Evolutionary conservation across 2,797 vertebrate genomes (phyloP), one percentile per base, ranked within the genome.

Genomic region (Mus minutoides): DNA sequence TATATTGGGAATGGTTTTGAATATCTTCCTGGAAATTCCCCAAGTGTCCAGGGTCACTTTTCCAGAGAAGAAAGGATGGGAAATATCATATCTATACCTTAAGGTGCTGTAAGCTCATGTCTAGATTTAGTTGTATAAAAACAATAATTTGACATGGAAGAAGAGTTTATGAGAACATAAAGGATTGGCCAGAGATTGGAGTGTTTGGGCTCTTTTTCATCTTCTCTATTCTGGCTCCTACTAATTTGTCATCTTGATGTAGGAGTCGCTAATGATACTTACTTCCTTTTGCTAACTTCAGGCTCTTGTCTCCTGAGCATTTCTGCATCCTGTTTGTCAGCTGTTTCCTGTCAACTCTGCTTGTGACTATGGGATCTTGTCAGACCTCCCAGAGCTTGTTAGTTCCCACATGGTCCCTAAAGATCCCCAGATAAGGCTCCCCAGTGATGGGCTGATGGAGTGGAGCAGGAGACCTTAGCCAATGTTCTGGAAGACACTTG

Each of bases 351-450:
- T 92, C 94, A 92, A 69, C n/a, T 82, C 49, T 85, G 82, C 2
- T 14, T 80, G 82, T 77, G 54, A n/a, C 83, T 49, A 26, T 0
- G 24, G 76, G 87, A 86, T n/a, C 24, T 62, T 85, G 90, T 90
- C 90, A 84, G 88, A 94, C 52, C 94, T 96, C 82, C 86, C 6
- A 82, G 75, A 90, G 88, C 85, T 94, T 75, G 56, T 40, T 80
- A 46, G 90, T 67, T 93, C 92, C 31, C 85, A 94, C 58, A 8
- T 31, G 43, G 67, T 96, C 80, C 92, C 17, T 37, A 5, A 40
- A 60, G 43, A 60, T 93, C 90, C 80, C 91, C 92, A 64, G 75
- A 58, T 52, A 83, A 43, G 8, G 46, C 62, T 76, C 62, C 37
- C n/a, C 52, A 94, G 43, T 22, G 60, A 78, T 17, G 40, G 73